Percentiles rank a stretch among this genome's conserved stretches.
These are phyloP conservation scores for Globodera rostochiensis DNA, from an alignment of 1,140 invertebrate genomes.

Conservation along the genomic window DNA sequence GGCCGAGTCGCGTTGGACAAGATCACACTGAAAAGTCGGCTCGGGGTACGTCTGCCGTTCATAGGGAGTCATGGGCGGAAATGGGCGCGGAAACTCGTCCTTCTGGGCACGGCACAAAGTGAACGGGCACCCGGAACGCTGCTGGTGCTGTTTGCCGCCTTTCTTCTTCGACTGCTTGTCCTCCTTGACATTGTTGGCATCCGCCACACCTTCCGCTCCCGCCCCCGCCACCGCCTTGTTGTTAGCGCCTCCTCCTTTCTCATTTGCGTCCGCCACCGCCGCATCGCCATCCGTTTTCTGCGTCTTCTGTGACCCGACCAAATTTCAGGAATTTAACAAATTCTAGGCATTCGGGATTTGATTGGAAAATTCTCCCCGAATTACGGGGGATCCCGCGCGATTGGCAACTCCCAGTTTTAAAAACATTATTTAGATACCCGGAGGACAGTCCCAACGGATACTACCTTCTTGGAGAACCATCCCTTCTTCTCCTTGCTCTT, in stretches of 20 bases:
- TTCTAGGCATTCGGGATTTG: neutral
- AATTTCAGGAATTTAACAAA: neutral
- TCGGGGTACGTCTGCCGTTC: neutral
- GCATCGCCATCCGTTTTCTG: constrained; percentile 4
- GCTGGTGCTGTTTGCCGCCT: neutral
- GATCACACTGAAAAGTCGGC: constrained; percentile 15
- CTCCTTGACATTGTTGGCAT: constrained; percentile 18
- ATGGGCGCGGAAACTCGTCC: neutral
- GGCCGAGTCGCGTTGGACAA: constrained; percentile 42
- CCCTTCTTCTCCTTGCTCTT: constrained; percentile 26
- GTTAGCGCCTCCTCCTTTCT: neutral
- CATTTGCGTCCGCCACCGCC: no score
- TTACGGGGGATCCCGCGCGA: neutral
- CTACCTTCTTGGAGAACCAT: constrained; percentile 1
- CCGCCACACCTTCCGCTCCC: neutral
- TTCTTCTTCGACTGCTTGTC: constrained; percentile 19
- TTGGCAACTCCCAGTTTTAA: neutral
- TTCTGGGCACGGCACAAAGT: constrained; percentile 10
- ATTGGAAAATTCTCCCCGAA: neutral
- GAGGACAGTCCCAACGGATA: no score
- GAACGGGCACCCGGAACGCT: neutral
- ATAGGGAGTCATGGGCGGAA: neutral
- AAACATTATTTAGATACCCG: neutral
- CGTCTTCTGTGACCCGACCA: neutral
- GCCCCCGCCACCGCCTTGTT: neutral